Base-by-base conservation (phyloP, 1,140 invertebrate genomes). In the Charaxes varanes region DNA sequence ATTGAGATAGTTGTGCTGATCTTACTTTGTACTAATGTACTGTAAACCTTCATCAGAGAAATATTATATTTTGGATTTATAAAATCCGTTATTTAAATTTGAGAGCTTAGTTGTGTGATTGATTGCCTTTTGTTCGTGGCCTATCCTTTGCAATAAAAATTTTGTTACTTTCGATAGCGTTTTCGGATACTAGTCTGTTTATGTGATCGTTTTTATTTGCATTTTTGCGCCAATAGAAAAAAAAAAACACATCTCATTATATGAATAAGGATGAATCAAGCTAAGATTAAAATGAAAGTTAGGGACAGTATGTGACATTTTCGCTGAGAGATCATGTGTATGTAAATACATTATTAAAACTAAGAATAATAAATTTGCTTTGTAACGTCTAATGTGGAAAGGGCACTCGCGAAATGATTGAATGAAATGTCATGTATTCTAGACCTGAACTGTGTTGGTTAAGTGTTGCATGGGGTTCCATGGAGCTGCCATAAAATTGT, bases 401-500 rank as follows among this genome's bases (percentile, higher is more conserved):
- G 58, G 61, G 62, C 63, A 67, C 61, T 72, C 55, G 54, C 57
- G 62, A 64, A 54, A 62, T 58, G 61, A 54, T 61, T 65, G 61
- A 62, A 65, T 54, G 59, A 64, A 68, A 81, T 79, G 73, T 78
- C 77, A 77, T 77, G 61, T 77, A 74, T 74, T 63, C 70, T 58
- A 69, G 52, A 67, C 50, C 46, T 62, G 41, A 61, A 53, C 41
- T 53, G 41, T 52, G 55, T 65, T 69, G 61, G 67, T 66, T 71
- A 72, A 81, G 71, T 70, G 71, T 76, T 76, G 73, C 78, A 71
- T 77, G 76, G 73, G 51, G 76, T 83, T 80, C 72, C 72, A 71
- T 80, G 73, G 76, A 71, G 52, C 76, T 79, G 76, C 79, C 76
- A 80, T 81, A 83, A 68, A 64, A 71, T 72, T 81, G 74, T 83